These are phyloP conservation scores for Pseudoatta argentina DNA, from an alignment of 1,140 invertebrate genomes.

Conservation along the genomic window DNA sequence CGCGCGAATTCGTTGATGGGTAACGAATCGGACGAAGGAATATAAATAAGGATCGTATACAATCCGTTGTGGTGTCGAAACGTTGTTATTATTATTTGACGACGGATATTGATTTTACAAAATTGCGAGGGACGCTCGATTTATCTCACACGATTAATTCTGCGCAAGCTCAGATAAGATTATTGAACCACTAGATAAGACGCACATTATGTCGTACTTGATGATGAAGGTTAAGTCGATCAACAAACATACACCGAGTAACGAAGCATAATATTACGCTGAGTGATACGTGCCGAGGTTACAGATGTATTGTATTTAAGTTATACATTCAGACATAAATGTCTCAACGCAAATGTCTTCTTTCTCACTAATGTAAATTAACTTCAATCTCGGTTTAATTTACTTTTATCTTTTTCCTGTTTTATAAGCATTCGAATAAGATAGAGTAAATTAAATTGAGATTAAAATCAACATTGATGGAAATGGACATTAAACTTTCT, in stretches of 20 bases:
- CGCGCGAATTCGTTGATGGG: not conserved
- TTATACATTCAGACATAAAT: not conserved
- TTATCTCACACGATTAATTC: not conserved
- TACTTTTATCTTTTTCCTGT: too few relatives aligned
- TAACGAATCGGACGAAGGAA: not conserved
- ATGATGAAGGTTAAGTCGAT: not conserved
- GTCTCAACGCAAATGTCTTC: not conserved
- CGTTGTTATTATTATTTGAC: not conserved
- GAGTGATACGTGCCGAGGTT: not conserved
- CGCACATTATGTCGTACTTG: not conserved
- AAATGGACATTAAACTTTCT: not conserved
- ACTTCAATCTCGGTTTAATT: too few relatives aligned
- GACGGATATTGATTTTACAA: not conserved
- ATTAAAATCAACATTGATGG: too few relatives aligned
- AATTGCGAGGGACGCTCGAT: not conserved
- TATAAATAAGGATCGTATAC: not conserved
- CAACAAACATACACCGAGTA: not conserved
- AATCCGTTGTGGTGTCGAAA: not conserved
- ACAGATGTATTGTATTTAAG: not conserved
- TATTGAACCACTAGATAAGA: conserved; percentile 39
- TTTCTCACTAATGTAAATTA: too few relatives aligned
- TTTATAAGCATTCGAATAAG: too few relatives aligned
- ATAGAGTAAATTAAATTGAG: too few relatives aligned
- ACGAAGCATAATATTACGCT: not conserved
- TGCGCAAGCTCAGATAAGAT: conserved; percentile 10